phyloP scores from a whole-genome alignment of 2,888 invertebrate genomes.

The Ornithoptera priamus region DNA sequence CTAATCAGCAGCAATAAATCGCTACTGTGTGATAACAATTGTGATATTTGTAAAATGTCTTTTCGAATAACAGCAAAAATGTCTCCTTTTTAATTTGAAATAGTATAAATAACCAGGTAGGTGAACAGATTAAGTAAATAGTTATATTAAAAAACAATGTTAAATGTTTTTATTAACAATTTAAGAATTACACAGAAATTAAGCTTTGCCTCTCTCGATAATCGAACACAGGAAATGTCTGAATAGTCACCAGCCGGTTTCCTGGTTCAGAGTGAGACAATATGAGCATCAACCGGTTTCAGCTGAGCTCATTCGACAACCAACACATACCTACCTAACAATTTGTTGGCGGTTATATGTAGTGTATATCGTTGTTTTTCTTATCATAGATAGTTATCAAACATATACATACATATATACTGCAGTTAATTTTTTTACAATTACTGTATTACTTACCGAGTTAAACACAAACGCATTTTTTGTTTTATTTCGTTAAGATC shows the following conservation, averaged over 20 bases:
- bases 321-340: conserved; percentile 27
- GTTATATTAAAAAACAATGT: not conserved
- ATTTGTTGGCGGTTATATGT: not conserved
- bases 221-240: conserved; percentile 75
- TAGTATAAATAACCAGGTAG: too few species aligned
- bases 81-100: too few species aligned
- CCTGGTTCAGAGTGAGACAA: conserved; percentile 76
- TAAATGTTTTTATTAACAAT: not conserved
- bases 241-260: conserved; percentile 66
- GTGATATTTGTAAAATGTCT: conserved; percentile 1
- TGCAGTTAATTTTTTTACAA: too few species aligned
- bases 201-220: conserved; percentile 52
- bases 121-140: not conserved
- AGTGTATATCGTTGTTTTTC: not conserved
- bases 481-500: too few species aligned
- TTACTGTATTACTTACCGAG: too few species aligned
- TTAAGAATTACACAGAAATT: conserved; percentile 32
- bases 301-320: conserved; percentile 60
- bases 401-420: not conserved
- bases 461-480: too few species aligned
- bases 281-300: conserved; percentile 73
- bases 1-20: conserved; percentile 26
- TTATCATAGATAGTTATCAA: not conserved
- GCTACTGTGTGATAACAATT: conserved; percentile 10
- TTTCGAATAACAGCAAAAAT: not conserved